phyloP scores from a whole-genome alignment of 2,113 vertebrate genomes.

The Malurus melanocephalus region DNA sequence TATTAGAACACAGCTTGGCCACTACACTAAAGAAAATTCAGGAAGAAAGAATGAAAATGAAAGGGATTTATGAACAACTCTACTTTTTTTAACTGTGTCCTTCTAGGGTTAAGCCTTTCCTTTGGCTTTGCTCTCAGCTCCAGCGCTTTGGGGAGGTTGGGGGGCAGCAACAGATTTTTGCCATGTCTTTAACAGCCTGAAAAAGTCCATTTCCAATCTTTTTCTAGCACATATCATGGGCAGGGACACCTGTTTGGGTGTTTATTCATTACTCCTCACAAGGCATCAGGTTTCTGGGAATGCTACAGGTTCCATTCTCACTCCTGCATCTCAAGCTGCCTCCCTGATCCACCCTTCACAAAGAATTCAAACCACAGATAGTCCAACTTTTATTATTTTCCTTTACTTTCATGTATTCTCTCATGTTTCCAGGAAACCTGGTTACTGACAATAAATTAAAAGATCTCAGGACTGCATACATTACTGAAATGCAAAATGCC shows the following conservation, averaged over 20 bases:
- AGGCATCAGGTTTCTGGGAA: neutral
- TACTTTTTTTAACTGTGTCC: neutral
- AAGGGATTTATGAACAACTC: neutral
- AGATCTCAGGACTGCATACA: neutral
- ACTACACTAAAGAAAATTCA: neutral
- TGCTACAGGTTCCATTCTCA: neutral
- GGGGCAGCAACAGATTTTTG: neutral
- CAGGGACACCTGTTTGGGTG: neutral
- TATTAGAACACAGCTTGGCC: neutral
- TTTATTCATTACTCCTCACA: neutral
- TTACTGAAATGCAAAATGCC: neutral
- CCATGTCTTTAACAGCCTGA: neutral
- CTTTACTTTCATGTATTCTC: neutral
- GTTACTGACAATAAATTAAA: neutral
- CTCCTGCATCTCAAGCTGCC: neutral
- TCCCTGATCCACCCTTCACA: neutral
- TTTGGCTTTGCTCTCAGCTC: neutral
- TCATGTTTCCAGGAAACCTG: neutral
- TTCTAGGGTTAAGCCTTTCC: neutral
- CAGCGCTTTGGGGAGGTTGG: neutral
- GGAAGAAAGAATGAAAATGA: neutral
- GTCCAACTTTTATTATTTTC: neutral
- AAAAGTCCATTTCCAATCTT: neutral
- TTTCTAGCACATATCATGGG: neutral
- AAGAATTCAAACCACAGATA: neutral